phyloP scores from a whole-genome alignment of 2,888 invertebrate genomes.

The Noctua janthe region DNA sequence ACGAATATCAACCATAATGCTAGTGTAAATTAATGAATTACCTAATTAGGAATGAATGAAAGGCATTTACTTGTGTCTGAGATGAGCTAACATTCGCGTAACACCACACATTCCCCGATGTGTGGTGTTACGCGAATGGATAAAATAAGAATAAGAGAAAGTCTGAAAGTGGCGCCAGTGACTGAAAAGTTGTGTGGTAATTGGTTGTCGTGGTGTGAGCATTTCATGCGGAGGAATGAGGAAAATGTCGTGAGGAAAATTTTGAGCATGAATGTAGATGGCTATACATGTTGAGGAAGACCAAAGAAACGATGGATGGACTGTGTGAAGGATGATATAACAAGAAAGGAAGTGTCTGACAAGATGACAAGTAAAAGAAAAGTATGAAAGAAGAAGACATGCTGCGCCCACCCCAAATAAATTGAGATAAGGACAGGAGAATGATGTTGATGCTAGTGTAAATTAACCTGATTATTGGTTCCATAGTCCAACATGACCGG shows the following conservation, averaged over 20 bases:
- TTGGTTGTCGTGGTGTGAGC: too few relatives aligned
- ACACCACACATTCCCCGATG: too few relatives aligned
- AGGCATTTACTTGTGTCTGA: neutral
- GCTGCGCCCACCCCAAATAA: neutral
- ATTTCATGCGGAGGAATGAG: too few relatives aligned
- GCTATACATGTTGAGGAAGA: too few relatives aligned
- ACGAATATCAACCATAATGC: neutral
- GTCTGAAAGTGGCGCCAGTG: too few relatives aligned
- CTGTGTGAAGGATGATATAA: too few relatives aligned
- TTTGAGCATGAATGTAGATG: too few relatives aligned
- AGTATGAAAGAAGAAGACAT: neutral
- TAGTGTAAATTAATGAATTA: neutral
- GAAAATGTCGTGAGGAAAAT: too few relatives aligned
- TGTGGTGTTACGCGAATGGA: neutral
- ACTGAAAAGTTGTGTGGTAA: too few relatives aligned
- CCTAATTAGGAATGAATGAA: neutral
- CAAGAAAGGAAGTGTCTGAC: neutral
- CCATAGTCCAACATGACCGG: constrained; percentile 98
- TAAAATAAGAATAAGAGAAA: neutral
- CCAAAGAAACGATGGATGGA: too few relatives aligned
- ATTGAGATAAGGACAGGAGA: neutral
- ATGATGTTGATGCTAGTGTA: neutral
- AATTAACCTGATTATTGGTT: constrained; percentile 94
- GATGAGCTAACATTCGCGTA: too few relatives aligned
- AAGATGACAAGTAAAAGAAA: neutral